Evolutionary conservation across 2,797 vertebrate species (phyloP), one percentile per base, ranked within the genome.

Genomic region (Hippocampus kuda): DNA sequence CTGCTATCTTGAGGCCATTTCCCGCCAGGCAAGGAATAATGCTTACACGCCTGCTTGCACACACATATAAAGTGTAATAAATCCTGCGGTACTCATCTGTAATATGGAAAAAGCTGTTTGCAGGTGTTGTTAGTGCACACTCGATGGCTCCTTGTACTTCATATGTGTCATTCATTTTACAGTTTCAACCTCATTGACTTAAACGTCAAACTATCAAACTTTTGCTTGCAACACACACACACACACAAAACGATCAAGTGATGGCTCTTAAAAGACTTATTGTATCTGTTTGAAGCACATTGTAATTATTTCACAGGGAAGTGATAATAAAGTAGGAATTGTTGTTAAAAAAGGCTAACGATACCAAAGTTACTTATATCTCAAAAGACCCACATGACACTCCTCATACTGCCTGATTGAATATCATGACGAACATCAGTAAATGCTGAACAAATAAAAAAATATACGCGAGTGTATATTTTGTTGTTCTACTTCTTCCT

Each of bases 1-100:
- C 68, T 84, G 74, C 81, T 72, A 74, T 75, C 74, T 75, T 75
- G 66, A 75, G 66, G 83, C 80, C 71, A 69, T 85, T 85, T 83
- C 73, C 51, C 11, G 66, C 69, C 77, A 73, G 46, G 41, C 59
- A 66, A 73, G 38, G 70, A 76, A 62, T 62, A 62, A 42, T 22
- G 34, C 34, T 20, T n/a, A 41, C 30, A 61, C 9, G 30, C 18
- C 15, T 38, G 60, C 18, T 61, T 5, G 60, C 60, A 2, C 16
- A 12, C 60, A 41, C 30, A 22, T 18, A 61, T 18, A 60, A 60
- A 60, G 57, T 42, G 60, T 41, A 34, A 62, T 41, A 62, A 62
- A 62, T 62, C 34, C 60, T 41, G 34, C 20, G 12, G 22, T 62
- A 12, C 18, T 62, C 18, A 41, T 62, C 11, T 62, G 60, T 12